Evolutionary conservation across 2,113 vertebrate genomes (phyloP), one percentile per base, ranked within the genome.

Genomic region (Callipepla squamata): DNA sequence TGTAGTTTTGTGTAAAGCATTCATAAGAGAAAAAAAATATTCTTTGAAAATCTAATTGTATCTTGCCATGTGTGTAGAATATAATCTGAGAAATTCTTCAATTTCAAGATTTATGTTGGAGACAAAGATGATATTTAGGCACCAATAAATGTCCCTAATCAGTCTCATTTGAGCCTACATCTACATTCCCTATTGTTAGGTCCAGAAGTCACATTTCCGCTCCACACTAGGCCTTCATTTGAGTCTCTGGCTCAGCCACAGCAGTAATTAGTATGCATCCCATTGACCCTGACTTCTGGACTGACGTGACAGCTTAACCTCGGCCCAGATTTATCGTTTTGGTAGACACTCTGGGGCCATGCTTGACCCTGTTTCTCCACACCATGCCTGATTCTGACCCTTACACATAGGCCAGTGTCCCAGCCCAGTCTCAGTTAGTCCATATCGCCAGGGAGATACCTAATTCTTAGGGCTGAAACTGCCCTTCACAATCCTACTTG

Each of bases 281-380:
- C 9, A 8, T 10, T 17, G 26, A 73, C 53, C 5, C 19, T 80
- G 15, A 61, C 4, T 6, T 38, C 14, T 40, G 10, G 7, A 50
- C 15, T 53, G 15, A 55, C 50, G 48, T 91, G 7, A 18, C 5
- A 2, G 4, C 8, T 72, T 83, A 30, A n/a, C 9, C 18, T 86
- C 34, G 55, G 26, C 11, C 34, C 23, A 59, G 7, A 5, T 28
- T 73, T 9, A 9, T 82, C 14, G 7, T 15, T 76, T 1, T 58
- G 9, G 15, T 73, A 32, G 53, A 42, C 2, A 32, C 2, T 3
- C 4, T 1, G 2, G 25, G 12, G 2, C 19, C 59, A 5, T 65
- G 28, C 32, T 40, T 80, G 38, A 42, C 80, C 11, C n/a, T 59
- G 5, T 8, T 26, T 94, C 6, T 7, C 8, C 8, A 42, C 21